A percentile compares a stretch with the other conserved stretches of the same genome.
Conservation (phyloP, 1,140 invertebrate genomes). For the Aphaenogaster rudis region DNA sequence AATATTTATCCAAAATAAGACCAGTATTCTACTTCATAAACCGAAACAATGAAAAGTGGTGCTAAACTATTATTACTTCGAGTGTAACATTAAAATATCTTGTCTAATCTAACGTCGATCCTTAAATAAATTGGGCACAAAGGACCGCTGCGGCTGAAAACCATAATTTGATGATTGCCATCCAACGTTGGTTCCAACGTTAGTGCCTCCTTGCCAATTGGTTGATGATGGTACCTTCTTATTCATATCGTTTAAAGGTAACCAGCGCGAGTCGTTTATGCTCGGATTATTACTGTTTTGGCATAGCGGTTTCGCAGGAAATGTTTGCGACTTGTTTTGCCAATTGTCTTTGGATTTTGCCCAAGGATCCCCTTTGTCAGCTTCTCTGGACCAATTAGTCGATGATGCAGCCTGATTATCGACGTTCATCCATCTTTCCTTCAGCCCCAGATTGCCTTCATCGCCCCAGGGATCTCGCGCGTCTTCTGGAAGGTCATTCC, state of each 20-base stretch:
- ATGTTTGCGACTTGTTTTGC: slow-evolving; percentile 68
- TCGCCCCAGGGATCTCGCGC: slow-evolving; percentile 86
- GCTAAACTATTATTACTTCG: slow-evolving; percentile 26
- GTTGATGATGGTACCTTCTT: slow-evolving; percentile 45
- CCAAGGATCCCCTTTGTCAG: slow-evolving; percentile 63
- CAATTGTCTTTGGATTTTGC: slow-evolving; percentile 70
- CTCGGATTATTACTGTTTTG: slow-evolving; percentile 62
- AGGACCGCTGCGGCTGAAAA: slow-evolving; percentile 70
- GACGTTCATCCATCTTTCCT: slow-evolving; percentile 70
- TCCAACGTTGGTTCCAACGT: slow-evolving; percentile 38
- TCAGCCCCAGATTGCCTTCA: slow-evolving; percentile 70
- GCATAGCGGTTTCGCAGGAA: slow-evolving; percentile 63
- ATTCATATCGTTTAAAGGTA: slow-evolving; percentile 61
- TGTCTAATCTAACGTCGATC: slow-evolving; percentile 62
- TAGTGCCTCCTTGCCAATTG: slow-evolving; percentile 68
- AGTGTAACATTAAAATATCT: slow-evolving; percentile 23
- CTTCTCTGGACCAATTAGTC: slow-evolving; percentile 58
- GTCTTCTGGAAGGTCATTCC: slow-evolving; percentile 85
- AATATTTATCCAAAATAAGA: not conserved
- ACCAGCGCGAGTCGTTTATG: slow-evolving; percentile 72
- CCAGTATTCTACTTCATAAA: not conserved
- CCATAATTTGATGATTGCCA: slow-evolving; percentile 70
- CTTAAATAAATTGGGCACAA: slow-evolving; percentile 66
- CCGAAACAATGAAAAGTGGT: not conserved
- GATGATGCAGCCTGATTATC: slow-evolving; percentile 18